Conservation (phyloP, 92 coral and sea anemone species). For the Phenganax stokvisi region DNA sequence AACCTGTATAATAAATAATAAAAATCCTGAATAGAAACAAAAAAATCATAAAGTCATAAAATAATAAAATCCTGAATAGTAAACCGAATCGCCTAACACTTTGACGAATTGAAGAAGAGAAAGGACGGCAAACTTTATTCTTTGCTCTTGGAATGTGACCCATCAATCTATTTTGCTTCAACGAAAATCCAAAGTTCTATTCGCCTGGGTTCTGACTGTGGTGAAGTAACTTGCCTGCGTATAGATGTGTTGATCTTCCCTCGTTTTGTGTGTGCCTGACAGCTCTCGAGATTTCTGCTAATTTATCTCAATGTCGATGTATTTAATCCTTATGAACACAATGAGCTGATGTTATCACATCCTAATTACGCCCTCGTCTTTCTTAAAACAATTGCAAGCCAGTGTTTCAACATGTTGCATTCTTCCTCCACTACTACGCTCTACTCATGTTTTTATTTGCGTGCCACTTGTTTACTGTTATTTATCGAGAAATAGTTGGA, state of each 20-base stretch:
- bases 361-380: conserved; percentile 7
- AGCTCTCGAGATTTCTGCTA: background rate
- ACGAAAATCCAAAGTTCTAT: no score
- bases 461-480: background rate
- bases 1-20: no score
- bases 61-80: no score
- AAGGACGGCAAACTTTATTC: no score
- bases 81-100: no score
- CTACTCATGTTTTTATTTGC: background rate
- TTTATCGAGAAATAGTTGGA: no score
- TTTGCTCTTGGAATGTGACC: no score
- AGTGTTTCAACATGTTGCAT: background rate
- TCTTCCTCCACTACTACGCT: background rate
- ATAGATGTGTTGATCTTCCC: background rate
- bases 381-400: background rate
- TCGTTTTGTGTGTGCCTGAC: background rate
- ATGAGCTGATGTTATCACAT: conserved; percentile 9
- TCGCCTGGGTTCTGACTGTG: no score
- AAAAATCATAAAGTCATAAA: no score
- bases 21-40: no score
- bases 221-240: background rate
- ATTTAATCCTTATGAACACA: conserved; percentile 28
- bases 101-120: no score
- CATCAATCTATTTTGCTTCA: no score
- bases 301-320: conserved; percentile 23